Evolutionary conservation across 2,113 vertebrate species (phyloP), one percentile per base, ranked within the genome.

Genomic region (Naja naja): DNA sequence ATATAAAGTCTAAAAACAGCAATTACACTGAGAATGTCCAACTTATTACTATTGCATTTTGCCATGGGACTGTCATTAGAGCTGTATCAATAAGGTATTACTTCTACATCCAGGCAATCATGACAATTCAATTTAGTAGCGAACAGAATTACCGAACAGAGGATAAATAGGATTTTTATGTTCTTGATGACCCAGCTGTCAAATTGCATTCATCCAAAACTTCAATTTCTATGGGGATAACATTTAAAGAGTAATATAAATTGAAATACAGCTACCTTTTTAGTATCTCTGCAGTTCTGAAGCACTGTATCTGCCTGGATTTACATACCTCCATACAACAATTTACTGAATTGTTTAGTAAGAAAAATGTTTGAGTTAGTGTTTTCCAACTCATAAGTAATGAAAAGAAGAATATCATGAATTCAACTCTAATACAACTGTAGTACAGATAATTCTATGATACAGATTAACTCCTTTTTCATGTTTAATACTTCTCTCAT

Each of bases 141-240:
- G 88, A 86, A 85, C 3, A 85, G 30, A 85, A 88, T 43, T 94
- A 95, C 91, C 91, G 45, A 91, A 95, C 56, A 54, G 92, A 18
- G 89, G 92, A 89, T 47, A 81, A 86, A 56, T 30, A 54, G 43
- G 16, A 30, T 91, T 96, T 94, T 60, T 52, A 89, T 20, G 14
- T 91, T 8, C 74, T 94, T 96, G 91, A 64, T 92, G 94, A 54
- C 89, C 93, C 60, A 34, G 11, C 7, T 39, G 93, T 90, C 87
- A 45, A 94, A 92, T 90, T 92, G 85, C 45, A 93, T 92, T 85
- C 89, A 93, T 92, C 93, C 86, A 94, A 96, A 96, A 94, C 93
- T 94, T 54, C 94, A 94, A 91, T 94, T 96, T 95, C 95, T 96
- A 91, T 58, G 93, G 94, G 93, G 94, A 96, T 94, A 94, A 89